Evolutionary conservation across 2,113 vertebrate genomes (phyloP).

Genomic region (Oreamnos americanus): DNA sequence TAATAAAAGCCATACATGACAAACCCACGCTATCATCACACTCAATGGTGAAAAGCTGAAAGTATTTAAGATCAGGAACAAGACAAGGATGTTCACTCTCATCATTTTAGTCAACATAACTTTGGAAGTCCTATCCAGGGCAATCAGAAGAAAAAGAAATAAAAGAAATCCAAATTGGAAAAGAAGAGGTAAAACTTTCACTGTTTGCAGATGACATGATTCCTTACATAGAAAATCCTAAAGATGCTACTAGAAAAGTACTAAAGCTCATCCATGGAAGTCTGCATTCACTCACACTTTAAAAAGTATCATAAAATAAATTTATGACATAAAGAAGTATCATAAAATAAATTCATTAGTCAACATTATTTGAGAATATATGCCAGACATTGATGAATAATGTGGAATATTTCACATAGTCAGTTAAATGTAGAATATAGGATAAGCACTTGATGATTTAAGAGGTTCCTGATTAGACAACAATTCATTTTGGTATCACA

Average conservation of each 20-base stretch:
- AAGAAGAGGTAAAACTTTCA: background rate
- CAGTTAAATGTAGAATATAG: background rate
- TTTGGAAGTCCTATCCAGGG: background rate
- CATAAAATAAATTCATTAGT: background rate
- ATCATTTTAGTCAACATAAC: background rate
- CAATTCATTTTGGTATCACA: background rate
- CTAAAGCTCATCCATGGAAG: background rate
- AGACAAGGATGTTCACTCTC: background rate
- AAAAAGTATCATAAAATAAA: slow-evolving; percentile 5
- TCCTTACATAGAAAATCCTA: background rate
- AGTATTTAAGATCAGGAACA: background rate
- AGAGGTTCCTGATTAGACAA: background rate
- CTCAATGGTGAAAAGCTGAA: background rate
- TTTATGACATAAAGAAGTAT: background rate
- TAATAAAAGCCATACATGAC: background rate
- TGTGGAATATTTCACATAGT: background rate
- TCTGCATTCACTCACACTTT: background rate
- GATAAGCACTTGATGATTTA: background rate
- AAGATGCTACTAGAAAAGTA: background rate
- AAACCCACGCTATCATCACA: background rate
- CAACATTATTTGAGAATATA: slow-evolving; percentile 9
- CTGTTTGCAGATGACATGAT: background rate
- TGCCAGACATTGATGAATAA: background rate
- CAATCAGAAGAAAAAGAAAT: background rate
- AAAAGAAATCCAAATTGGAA: background rate